A percentile compares a stretch with the other conserved stretches of the same genome.
Conservation (phyloP, 92 coral and sea anemone genomes). For the Siderastrea radians region DNA sequence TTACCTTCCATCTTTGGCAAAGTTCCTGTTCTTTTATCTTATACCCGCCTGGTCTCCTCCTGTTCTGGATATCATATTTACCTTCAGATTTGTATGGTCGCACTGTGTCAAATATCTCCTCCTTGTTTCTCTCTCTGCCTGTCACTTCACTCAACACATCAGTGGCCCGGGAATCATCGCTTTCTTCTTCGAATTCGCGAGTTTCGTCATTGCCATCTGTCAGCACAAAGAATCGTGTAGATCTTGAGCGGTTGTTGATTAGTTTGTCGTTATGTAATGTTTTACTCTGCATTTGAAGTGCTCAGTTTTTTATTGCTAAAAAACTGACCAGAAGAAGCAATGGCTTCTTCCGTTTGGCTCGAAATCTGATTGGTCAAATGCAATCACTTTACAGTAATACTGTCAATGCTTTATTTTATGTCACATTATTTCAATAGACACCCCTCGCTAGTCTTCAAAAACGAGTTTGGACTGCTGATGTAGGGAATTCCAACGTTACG, state of each 20-base stretch:
- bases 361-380: not conserved
- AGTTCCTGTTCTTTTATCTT: not conserved
- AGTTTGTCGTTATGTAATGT: too few species aligned
- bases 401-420: too few species aligned
- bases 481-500: too few species aligned
- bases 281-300: too few species aligned
- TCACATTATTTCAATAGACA: too few species aligned
- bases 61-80: conserved; percentile 21
- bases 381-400: too few species aligned
- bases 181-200: conserved; percentile 42
- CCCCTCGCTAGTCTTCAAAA: too few species aligned
- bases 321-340: too few species aligned
- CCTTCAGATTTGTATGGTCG: conserved; percentile 29
- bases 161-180: conserved; percentile 24
- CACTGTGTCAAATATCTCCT: conserved; percentile 36
- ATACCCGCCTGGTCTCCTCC: conserved; percentile 6
- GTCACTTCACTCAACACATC: conserved; percentile 38
- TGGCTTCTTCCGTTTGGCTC: not conserved
- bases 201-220: conserved; percentile 35
- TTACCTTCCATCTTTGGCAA: not conserved
- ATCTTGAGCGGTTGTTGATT: too few species aligned
- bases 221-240: not conserved
- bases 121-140: conserved; percentile 44
- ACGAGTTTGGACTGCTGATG: too few species aligned
- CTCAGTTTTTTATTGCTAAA: too few species aligned